Evolutionary conservation across 2,797 vertebrate species (phyloP).

Genomic region (Cheirogaleus major): DNA sequence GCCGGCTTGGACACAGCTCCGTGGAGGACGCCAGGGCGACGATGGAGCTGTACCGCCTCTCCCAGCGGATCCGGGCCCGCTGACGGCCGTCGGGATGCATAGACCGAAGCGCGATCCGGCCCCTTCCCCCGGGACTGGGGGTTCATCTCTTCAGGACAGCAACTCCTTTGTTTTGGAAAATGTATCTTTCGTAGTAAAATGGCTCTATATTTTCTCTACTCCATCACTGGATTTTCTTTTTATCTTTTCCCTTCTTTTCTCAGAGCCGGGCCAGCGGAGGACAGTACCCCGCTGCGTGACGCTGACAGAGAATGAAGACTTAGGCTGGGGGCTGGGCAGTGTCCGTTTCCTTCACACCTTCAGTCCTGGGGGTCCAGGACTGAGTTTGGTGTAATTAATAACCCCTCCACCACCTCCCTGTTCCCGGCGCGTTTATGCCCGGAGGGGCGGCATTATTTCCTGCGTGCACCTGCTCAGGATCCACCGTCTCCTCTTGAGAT

Average conservation of each 20-base stretch:
- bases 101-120: accelerated
- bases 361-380: background rate
- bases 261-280: accelerated
- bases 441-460: background rate
- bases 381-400: too few species aligned
- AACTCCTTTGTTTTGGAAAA: background rate
- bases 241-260: background rate
- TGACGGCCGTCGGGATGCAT: accelerated
- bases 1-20: constrained; percentile 56
- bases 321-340: too few species aligned
- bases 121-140: background rate
- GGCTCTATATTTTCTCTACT: constrained; percentile 38
- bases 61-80: background rate
- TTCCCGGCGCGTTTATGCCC: background rate
- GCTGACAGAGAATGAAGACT: accelerated
- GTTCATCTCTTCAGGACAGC: background rate
- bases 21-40: constrained; percentile 58
- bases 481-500: background rate
- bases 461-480: background rate
- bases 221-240: background rate
- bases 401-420: background rate
- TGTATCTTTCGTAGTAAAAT: constrained; percentile 25
- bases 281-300: accelerated
- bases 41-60: constrained; percentile 41
- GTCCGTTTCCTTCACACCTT: background rate